These are phyloP conservation scores for Mirounga angustirostris DNA, from an alignment of 2,113 vertebrate species.

Conservation along the genomic window DNA sequence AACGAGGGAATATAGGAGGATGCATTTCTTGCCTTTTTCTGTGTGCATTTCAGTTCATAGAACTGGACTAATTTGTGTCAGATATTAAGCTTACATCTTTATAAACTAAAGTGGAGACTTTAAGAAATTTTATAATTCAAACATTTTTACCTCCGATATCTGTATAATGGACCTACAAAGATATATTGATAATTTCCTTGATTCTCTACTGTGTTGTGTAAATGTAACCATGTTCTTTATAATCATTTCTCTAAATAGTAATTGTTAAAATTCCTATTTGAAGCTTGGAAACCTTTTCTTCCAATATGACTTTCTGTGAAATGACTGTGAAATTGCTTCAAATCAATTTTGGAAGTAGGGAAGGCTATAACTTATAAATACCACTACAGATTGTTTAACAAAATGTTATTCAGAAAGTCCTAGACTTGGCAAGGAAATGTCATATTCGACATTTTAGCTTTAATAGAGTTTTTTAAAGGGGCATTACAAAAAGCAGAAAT, in stretches of 20 bases:
- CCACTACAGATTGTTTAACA: not conserved
- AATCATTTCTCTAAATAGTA: conserved; percentile 14
- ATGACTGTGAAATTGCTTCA: conserved; percentile 51
- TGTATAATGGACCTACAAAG: not conserved
- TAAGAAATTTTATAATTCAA: conserved; percentile 22
- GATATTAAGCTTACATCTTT: conserved; percentile 30
- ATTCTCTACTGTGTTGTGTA: not conserved
- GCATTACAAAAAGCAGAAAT: conserved; percentile 37
- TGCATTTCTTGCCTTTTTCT: not conserved
- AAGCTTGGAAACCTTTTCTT: conserved; percentile 53
- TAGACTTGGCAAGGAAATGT: conserved; percentile 31
- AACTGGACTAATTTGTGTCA: not conserved
- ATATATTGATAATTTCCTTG: conserved; percentile 2
- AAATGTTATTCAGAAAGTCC: conserved; percentile 58
- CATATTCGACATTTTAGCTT: conserved; percentile 46
- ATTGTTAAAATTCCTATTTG: conserved; percentile 33
- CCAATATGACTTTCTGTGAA: not conserved
- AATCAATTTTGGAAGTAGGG: conserved; percentile 5
- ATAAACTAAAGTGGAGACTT: conserved; percentile 18
- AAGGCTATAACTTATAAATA: conserved; percentile 8
- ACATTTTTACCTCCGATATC: conserved; percentile 21
- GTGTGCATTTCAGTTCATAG: not conserved
- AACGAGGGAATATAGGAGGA: not conserved
- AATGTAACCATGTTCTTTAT: conserved; percentile 24
- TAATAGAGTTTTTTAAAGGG: conserved; percentile 45